Evolutionary conservation across 2,113 vertebrate species (phyloP), one percentile per base, ranked within the genome.

Genomic region (Callaeas wilsoni): DNA sequence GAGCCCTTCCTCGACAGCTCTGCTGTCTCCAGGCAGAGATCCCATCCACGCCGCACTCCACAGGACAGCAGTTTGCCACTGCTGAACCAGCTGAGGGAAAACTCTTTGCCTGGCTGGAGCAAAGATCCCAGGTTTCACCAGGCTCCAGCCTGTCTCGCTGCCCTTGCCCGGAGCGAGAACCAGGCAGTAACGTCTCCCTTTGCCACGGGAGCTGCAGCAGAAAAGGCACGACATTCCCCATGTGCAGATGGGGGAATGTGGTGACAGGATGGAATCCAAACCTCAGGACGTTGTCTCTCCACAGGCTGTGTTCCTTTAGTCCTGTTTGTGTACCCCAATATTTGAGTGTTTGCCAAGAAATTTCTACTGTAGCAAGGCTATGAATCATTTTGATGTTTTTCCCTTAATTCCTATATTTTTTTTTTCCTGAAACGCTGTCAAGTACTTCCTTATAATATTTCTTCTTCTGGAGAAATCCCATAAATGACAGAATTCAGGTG

Each of bases 201-300:
- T 50, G 62, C 30, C 23, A 0, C 0, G 3, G 56, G 22, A 79
- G 65, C 65, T 68, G 65, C 56, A 25, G 27, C 39, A 39, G 53
- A 4, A 52, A 35, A 37, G 46, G 16, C 35, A 53, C 49, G 11
- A 0, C 12, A 9, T 56, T 64, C 7, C 59, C 41, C 4, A 1
- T 1, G 1, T 8, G 35, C 21, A 12, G 6, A 13, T 2, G 7
- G 3, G 9, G 9, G 18, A 26, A 10, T 5, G 21, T 14, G 27
- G 35, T 17, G 50, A 11, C 19, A n/a, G 53, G 22, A 16, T 13
- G 57, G 73, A 53, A 41, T 41, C 15, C 7, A 46, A 77, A 13
- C n/a, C 63, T 56, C 39, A 32, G 53, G 49, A 12, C 10, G 0
- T 4, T 6, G 6, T 25, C 12, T 44, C 39, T 80, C 53, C 46